Evolutionary conservation across 2,888 invertebrate genomes (phyloP).

Genomic region (Thymelicus sylvestris): DNA sequence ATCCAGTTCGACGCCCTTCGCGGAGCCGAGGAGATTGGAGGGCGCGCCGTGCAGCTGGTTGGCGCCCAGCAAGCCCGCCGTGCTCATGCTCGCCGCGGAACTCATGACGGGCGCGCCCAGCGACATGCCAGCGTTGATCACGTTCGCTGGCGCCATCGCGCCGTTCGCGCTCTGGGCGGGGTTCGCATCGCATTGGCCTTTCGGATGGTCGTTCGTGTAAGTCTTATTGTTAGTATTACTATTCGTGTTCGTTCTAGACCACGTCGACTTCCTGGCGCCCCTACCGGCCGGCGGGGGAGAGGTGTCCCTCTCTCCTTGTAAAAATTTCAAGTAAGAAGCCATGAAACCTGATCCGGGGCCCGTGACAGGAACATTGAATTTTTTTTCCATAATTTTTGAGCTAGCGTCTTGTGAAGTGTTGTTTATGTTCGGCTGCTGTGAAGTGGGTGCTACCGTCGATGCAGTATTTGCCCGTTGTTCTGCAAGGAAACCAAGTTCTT

Average conservation of each 20-base stretch:
- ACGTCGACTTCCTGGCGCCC: slow-evolving; percentile 87
- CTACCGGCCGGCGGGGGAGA: slow-evolving; percentile 91
- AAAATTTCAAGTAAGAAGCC: slow-evolving; percentile 94
- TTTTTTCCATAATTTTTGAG: slow-evolving; percentile 85
- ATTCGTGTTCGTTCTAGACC: slow-evolving; percentile 83
- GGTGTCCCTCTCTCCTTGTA: slow-evolving; percentile 92
- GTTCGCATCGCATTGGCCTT: slow-evolving; percentile 69
- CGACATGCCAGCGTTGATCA: slow-evolving; percentile 69
- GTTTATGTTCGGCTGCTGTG: slow-evolving; percentile 79
- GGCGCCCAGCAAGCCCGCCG: slow-evolving; percentile 73
- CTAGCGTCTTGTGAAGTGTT: slow-evolving; percentile 78
- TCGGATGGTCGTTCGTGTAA: slow-evolving; percentile 69
- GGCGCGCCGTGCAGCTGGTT: slow-evolving; percentile 75
- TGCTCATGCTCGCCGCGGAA: slow-evolving; percentile 65
- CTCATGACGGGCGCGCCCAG: slow-evolving; percentile 70
- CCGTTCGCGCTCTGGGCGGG: slow-evolving; percentile 74
- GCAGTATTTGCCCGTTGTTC: slow-evolving; percentile 84
- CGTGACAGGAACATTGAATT: slow-evolving; percentile 83
- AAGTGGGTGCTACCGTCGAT: slow-evolving; percentile 81
- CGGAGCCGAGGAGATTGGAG: slow-evolving; percentile 61
- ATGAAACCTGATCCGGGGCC: slow-evolving; percentile 91
- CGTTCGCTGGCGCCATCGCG: slow-evolving; percentile 68
- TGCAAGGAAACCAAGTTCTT: slow-evolving; percentile 92
- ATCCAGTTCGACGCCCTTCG: slow-evolving; percentile 84
- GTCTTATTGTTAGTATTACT: slow-evolving; percentile 71